phyloP scores from a whole-genome alignment of 1,140 invertebrate species.

The Callitettix versicolor region DNA sequence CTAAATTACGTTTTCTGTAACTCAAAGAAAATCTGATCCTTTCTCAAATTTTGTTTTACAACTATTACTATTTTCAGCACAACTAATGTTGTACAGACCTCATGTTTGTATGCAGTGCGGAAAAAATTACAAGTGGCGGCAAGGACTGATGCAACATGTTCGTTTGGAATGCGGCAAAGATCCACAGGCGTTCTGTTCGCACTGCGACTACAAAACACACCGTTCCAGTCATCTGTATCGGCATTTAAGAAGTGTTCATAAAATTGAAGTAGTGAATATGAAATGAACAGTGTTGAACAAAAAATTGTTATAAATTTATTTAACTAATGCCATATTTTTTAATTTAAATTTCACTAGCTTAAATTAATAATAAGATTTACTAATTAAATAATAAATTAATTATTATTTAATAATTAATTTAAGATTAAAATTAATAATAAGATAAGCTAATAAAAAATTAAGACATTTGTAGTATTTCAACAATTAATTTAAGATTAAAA shows the following conservation, averaged over 20 bases:
- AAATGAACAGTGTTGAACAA: too few relatives aligned
- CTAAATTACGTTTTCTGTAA: too few relatives aligned
- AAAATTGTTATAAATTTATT: background rate
- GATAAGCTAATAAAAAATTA: too few relatives aligned
- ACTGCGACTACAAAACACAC: conserved; percentile 40
- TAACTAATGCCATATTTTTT: background rate
- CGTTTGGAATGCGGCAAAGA: conserved; percentile 36
- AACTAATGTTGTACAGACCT: background rate
- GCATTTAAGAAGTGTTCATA: background rate
- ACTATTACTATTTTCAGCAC: background rate
- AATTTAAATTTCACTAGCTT: too few relatives aligned
- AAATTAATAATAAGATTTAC: too few relatives aligned
- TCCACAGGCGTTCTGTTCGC: conserved; percentile 42
- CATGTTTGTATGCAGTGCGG: conserved; percentile 16
- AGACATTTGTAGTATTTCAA: too few relatives aligned
- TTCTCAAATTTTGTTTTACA: background rate
- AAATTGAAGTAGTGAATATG: too few relatives aligned
- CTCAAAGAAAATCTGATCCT: too few relatives aligned
- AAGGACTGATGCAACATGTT: conserved; percentile 23
- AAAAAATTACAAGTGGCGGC: conserved; percentile 14
- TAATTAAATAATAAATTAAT: too few relatives aligned
- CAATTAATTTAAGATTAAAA: too few relatives aligned
- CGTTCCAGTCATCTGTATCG: conserved; percentile 24
- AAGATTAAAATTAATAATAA: too few relatives aligned
- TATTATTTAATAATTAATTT: too few relatives aligned